Evolutionary conservation across 1,140 invertebrate species (phyloP), one percentile per base, ranked within the genome.

Genomic region (Penaeus chinensis): DNA sequence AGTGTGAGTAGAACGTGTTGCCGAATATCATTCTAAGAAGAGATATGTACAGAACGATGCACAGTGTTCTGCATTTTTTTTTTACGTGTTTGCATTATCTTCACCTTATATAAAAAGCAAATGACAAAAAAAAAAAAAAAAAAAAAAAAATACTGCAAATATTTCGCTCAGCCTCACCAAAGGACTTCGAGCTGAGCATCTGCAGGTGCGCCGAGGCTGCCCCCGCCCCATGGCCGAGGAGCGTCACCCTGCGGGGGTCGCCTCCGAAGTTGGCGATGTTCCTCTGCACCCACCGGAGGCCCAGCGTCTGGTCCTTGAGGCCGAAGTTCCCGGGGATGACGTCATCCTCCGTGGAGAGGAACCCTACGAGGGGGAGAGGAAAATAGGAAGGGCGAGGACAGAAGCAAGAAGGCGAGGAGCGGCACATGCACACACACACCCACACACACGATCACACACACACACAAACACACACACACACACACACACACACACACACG

Each of bases 271-370:
- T 10, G 60, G 32, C 69, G 71, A 84, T 84, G 71, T 84, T 84
- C 22, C 27, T 62, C 19, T 84, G 83, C 20, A 84, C 71, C 83
- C 83, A 84, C 2, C 24, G 83, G 37, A 84, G 83, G 10, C 69
- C 83, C 27, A 84, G 60, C 19, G 27, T 37, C 60, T 84, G 83
- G 20, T 84, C 83, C 83, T 74, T 74, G 10, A 84, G 24, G n/a
- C 83, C 83, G 47, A 77, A 84, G 71, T 84, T 84, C 42, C 83
- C 83, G 19, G 83, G 83, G 47, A 84, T 84, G n/a, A 77, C 71
- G 60, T 74, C 71, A 54, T 84, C 83, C 71, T 84, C 83, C 47
- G 83, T 84, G 47, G 83, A 84, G 1, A 84, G 71, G 27, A 84
- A 84, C 4, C 83, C 83, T 84, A 54, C 19, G 19, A 24, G 62